phyloP scores from a whole-genome alignment of 2,888 invertebrate genomes.

The Atherix ibis region DNA sequence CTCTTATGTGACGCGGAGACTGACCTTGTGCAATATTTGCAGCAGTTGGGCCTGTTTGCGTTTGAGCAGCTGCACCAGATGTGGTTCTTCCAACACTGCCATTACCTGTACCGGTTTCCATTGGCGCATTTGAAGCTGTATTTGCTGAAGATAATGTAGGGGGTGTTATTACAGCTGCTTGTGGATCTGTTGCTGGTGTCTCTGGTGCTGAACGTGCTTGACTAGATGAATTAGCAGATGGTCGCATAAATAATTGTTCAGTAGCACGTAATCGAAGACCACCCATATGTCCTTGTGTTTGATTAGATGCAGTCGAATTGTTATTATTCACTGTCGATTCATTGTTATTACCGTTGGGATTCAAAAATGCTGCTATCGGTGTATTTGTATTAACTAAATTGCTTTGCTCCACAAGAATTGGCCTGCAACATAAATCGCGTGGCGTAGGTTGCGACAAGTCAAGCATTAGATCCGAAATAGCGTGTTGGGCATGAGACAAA shows the following conservation, averaged over 20 bases:
- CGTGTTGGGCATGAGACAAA: conserved; percentile 77
- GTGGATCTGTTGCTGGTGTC: conserved; percentile 6
- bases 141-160: conserved; percentile 12
- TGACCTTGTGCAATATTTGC: too few relatives aligned
- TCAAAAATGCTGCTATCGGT: conserved; percentile 12
- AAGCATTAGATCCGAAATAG: conserved; percentile 70
- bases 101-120: conserved; percentile 4
- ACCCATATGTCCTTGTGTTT: not conserved
- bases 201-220: conserved; percentile 6
- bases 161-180: conserved; percentile 6
- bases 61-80: conserved; percentile 13
- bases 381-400: conserved; percentile 32
- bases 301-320: conserved; percentile 1
- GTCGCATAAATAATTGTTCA: not conserved
- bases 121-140: conserved; percentile 4
- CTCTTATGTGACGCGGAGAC: too few relatives aligned
- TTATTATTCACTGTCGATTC: conserved; percentile 11
- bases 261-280: not conserved
- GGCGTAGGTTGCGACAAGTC: conserved; percentile 52
- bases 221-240: not conserved
- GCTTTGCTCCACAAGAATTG: conserved; percentile 54
- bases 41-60: too few relatives aligned
- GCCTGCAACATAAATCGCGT: conserved; percentile 50
- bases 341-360: conserved; percentile 13
- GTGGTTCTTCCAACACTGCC: conserved; percentile 9